Conservation (phyloP, 2,797 vertebrate species). For the Melanotaenia pygmaea region DNA sequence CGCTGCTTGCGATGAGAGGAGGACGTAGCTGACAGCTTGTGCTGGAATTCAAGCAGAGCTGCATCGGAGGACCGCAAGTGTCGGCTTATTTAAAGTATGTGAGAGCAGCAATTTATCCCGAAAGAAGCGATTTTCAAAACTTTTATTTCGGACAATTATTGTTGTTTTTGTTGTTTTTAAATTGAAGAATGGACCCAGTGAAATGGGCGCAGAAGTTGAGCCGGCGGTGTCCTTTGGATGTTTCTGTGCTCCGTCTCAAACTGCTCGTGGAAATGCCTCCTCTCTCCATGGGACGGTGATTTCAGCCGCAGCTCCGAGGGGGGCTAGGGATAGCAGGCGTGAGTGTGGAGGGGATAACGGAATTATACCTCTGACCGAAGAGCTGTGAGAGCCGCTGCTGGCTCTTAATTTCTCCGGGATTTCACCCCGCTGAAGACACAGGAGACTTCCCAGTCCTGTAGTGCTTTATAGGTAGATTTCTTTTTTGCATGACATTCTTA, state of each 20-base stretch:
- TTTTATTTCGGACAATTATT: slow-evolving; percentile 8
- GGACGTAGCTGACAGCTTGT: slow-evolving; percentile 61
- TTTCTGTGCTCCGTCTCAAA: slow-evolving; percentile 52
- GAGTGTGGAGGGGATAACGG: slow-evolving; percentile 62
- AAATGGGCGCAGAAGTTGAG: slow-evolving; percentile 83
- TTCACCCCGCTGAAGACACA: slow-evolving; percentile 28
- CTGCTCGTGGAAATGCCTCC: slow-evolving; percentile 53
- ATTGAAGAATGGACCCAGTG: slow-evolving; percentile 50
- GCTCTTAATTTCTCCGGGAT: slow-evolving; percentile 26
- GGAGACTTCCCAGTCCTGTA: slow-evolving; percentile 42
- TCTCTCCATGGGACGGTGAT: slow-evolving; percentile 51
- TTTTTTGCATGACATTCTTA: slow-evolving; percentile 57
- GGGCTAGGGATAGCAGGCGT: slow-evolving; percentile 47
- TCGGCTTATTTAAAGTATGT: slow-evolving; percentile 50
- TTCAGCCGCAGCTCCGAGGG: slow-evolving; percentile 22
- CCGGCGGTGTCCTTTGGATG: slow-evolving; percentile 81
- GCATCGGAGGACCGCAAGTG: slow-evolving; percentile 25
- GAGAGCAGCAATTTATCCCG: slow-evolving; percentile 35
- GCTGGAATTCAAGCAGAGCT: slow-evolving; percentile 63
- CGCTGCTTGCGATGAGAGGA: slow-evolving; percentile 68
- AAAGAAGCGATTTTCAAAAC: background rate
- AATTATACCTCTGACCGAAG: slow-evolving; percentile 66
- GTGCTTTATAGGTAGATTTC: slow-evolving; percentile 68
- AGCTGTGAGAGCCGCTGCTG: slow-evolving; percentile 54
- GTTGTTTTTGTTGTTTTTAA: background rate